phyloP scores from a whole-genome alignment of 2,888 invertebrate genomes.

The Agrypnus murinus region DNA sequence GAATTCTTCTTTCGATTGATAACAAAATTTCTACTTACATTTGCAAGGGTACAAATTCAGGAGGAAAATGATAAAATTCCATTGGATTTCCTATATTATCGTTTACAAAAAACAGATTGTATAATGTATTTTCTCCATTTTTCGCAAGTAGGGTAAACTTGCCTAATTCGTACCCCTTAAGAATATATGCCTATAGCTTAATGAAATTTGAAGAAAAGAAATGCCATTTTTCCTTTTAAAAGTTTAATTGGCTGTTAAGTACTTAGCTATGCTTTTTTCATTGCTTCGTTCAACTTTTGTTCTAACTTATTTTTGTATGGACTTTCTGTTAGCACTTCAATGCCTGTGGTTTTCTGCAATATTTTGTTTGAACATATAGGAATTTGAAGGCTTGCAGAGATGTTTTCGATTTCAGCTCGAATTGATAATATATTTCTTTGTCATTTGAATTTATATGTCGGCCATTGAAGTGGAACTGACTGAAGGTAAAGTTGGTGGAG shows the following conservation, averaged over 20 bases:
- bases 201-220: too few relatives aligned
- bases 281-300: constrained; percentile 56
- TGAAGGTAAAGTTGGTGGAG: constrained; percentile 2
- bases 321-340: constrained; percentile 7
- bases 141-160: too few relatives aligned
- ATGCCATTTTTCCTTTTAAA: background rate
- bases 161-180: too few relatives aligned
- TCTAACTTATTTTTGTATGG: constrained; percentile 18
- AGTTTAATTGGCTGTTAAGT: constrained; percentile 5
- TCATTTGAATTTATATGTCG: constrained; percentile 3
- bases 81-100: too few relatives aligned
- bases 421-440: background rate
- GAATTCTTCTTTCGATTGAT: too few relatives aligned
- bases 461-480: background rate
- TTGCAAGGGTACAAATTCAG: too few relatives aligned
- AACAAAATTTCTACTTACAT: too few relatives aligned
- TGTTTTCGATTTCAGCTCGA: background rate
- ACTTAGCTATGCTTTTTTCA: background rate
- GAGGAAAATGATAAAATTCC: too few relatives aligned
- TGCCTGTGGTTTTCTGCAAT: constrained; percentile 9
- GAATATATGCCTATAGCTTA: too few relatives aligned
- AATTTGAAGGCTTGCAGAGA: constrained; percentile 6
- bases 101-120: too few relatives aligned
- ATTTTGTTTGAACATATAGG: background rate
- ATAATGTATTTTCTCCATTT: too few relatives aligned